These are phyloP conservation scores for Bicyclus anynana DNA, from an alignment of 1,140 invertebrate genomes.

Conservation along the genomic window DNA sequence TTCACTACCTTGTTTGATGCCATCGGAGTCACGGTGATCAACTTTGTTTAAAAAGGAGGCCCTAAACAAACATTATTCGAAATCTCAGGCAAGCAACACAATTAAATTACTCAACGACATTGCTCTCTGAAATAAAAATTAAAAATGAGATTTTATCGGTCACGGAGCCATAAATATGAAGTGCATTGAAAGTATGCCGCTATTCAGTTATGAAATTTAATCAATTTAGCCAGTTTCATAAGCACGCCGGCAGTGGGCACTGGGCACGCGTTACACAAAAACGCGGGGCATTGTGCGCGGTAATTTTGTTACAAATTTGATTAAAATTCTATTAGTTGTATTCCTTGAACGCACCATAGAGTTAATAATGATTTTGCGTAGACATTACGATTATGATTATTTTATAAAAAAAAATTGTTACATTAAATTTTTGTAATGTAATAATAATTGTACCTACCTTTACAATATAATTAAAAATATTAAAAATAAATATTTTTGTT, in stretches of 20 bases:
- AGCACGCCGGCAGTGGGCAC: conserved; percentile 32
- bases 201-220: conserved; percentile 66
- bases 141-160: conserved; percentile 22
- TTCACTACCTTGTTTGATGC: too few species aligned
- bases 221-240: conserved; percentile 66
- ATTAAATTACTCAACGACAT: not conserved
- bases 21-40: too few species aligned
- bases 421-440: too few species aligned
- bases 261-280: conserved; percentile 59
- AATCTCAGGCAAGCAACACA: not conserved
- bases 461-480: too few species aligned
- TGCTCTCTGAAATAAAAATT: not conserved
- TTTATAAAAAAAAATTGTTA: too few species aligned
- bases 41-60: not conserved
- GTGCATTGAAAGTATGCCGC: conserved; percentile 43
- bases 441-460: too few species aligned
- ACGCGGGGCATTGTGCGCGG: conserved; percentile 42
- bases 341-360: conserved; percentile 46
- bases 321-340: conserved; percentile 65
- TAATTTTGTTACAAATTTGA: conserved; percentile 71
- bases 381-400: too few species aligned
- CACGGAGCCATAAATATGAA: conserved; percentile 33
- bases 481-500: too few species aligned
- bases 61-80: not conserved
- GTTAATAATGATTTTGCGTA: conserved; percentile 10